Conservation (phyloP, 2,888 invertebrate genomes). For the Acanthosoma haemorrhoidale region DNA sequence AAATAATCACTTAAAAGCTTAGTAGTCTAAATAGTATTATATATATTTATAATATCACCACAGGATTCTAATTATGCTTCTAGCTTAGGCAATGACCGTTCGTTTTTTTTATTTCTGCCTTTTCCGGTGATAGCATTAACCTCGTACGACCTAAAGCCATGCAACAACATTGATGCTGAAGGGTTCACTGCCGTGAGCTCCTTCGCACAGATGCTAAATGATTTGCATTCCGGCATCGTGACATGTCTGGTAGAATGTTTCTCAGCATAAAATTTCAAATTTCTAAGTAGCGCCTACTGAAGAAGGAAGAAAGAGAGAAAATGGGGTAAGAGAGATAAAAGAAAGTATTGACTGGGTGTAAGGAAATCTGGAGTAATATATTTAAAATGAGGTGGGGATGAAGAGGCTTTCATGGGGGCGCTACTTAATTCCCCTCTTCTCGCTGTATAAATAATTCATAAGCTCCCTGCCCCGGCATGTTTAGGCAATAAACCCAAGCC, state of each 20-base stretch:
- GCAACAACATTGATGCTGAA: no score
- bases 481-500: neutral
- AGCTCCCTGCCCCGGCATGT: neutral
- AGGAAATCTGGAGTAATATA: constrained; percentile 6
- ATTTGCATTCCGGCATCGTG: neutral
- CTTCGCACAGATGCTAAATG: no score
- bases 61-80: no score
- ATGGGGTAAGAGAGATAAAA: neutral
- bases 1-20: no score
- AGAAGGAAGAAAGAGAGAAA: neutral
- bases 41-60: no score
- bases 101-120: no score
- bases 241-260: neutral
- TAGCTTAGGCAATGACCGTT: no score
- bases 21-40: no score
- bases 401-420: neutral
- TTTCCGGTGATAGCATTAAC: no score
- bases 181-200: no score
- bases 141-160: no score
- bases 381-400: neutral
- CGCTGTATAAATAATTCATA: neutral
- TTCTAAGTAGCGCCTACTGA: neutral
- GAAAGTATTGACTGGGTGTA: neutral
- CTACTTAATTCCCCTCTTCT: neutral
- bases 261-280: neutral